Base-by-base conservation (phyloP, 2,113 vertebrate species). In the Corydoras sp. region DNA sequence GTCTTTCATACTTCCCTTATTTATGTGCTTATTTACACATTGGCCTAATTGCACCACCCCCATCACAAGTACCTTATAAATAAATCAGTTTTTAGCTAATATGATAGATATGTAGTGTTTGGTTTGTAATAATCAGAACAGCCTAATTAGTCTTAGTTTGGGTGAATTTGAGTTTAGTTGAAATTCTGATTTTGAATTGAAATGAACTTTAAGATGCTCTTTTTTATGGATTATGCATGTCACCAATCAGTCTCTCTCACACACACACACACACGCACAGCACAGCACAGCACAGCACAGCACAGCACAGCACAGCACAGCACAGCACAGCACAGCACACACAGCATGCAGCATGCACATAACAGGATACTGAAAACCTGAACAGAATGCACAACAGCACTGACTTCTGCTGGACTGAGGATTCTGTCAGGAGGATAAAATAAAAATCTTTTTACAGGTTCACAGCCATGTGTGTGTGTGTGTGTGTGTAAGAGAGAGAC, bases 401-500 rank as follows among this genome's bases (percentile, higher is more conserved):
- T 56, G 76, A 68, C 58, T 58, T 50, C 53, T 67, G 53, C 53
- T 75, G 55, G 62, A 60, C 69, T 69, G 56, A 53, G 51, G 50
- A 62, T 12, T 65, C 32, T 78, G 69, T 58, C 77, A 78, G n/a
- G n/a, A 60, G 13, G 51, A 66, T 72, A 35, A 56, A 76, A 70
- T 55, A 65, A 59, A 65, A 58, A 43, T 58, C 18, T 53, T 65
- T 70, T 63, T 55, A 12, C 10, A 58, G 70, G 51, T 78, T 75
- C 64, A 70, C 63, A 83, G 89, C 89, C 90, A 54, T 10, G 54
- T 18, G n/a, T 11, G n/a, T 35, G 14, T 35, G 31, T n/a, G 13
- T 35, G 65, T 55, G 64, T 51, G 64, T 51, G 11, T 90, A 85
- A 81, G 86, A 86, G 90, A 90, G 86, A 87, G 89, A 86, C 80